Percentiles rank a stretch among this genome's conserved stretches.
These are phyloP conservation scores for Erebia epiphron DNA, from an alignment of 2,888 invertebrate species.

Conservation along the genomic window DNA sequence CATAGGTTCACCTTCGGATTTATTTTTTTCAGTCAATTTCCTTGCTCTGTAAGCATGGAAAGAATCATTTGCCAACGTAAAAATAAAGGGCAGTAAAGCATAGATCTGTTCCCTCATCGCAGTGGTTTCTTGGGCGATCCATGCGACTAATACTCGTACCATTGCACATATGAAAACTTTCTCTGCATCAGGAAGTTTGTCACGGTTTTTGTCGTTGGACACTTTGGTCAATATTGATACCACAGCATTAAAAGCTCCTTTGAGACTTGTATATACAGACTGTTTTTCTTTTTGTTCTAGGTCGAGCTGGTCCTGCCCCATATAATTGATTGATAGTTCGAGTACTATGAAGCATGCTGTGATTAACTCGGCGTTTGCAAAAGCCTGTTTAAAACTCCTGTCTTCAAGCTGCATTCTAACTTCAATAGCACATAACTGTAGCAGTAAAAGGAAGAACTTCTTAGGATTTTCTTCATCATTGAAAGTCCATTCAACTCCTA, in stretches of 20 bases:
- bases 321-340: constrained; percentile 90
- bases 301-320: constrained; percentile 91
- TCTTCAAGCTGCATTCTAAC: constrained; percentile 97
- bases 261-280: constrained; percentile 93
- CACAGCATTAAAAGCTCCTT: constrained; percentile 93
- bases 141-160: constrained; percentile 92
- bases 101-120: constrained; percentile 93
- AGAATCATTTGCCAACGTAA: constrained; percentile 91
- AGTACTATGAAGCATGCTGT: constrained; percentile 92
- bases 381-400: constrained; percentile 90
- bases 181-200: constrained; percentile 86
- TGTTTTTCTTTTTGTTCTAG: constrained; percentile 95
- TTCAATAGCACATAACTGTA: constrained; percentile 95
- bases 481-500: constrained; percentile 93
- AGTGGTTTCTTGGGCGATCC: constrained; percentile 95
- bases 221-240: constrained; percentile 88
- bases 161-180: constrained; percentile 92
- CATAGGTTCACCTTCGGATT: constrained; percentile 81
- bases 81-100: constrained; percentile 90
- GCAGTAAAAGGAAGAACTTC: constrained; percentile 90
- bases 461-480: constrained; percentile 91
- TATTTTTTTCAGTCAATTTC: constrained; percentile 86
- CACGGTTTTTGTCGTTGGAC: constrained; percentile 88
- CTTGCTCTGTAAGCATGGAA: constrained; percentile 88
- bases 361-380: constrained; percentile 89